Evolutionary conservation across 2,888 invertebrate genomes (phyloP), one percentile per base, ranked within the genome.

Genomic region (Chloromyia formosa): DNA sequence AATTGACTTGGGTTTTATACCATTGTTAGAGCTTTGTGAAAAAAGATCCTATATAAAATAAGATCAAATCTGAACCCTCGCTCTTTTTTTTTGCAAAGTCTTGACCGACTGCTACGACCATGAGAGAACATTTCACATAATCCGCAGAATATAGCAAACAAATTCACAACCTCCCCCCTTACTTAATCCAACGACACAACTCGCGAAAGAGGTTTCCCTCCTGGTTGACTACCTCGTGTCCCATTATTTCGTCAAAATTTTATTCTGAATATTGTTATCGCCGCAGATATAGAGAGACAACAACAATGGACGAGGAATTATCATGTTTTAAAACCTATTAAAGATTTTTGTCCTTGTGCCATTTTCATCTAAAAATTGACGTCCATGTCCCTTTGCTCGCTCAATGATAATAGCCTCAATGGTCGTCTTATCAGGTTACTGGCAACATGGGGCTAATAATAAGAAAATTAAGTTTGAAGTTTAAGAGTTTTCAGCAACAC

Each of bases 391-490:
- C 40, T 49, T 7, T 62, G 61, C 40, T 23, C n/a, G n/a, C 71
- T 56, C 71, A 71, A 71, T 56, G 58, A 40, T 71, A 71, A 71
- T 71, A 71, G 71, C 58, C 71, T 71, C 71, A 56, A 71, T 71
- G 71, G 71, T 56, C 71, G 56, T 71, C 71, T 76, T 76, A 76
- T 76, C 76, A 76, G 74, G 76, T 76, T 76, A 76, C 74, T 76
- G 64, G 71, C 76, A 74, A 76, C 76, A 76, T 76, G 76, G 76
- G 76, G 76, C 76, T 74, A 76, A 76, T 76, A 76, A 76, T 56
- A 71, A 74, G 73, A 73, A 73, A 73, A 73, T 61, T 61, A 60
- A 73, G 61, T 60, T 73, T 73, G 42, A 60, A 73, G 73, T 60
- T 73, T 73, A 35, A 42, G 61, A 73, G 61, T 61, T 73, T 56